Conservation (phyloP, 2,888 invertebrate genomes). For the Adelphocoris suturalis region DNA sequence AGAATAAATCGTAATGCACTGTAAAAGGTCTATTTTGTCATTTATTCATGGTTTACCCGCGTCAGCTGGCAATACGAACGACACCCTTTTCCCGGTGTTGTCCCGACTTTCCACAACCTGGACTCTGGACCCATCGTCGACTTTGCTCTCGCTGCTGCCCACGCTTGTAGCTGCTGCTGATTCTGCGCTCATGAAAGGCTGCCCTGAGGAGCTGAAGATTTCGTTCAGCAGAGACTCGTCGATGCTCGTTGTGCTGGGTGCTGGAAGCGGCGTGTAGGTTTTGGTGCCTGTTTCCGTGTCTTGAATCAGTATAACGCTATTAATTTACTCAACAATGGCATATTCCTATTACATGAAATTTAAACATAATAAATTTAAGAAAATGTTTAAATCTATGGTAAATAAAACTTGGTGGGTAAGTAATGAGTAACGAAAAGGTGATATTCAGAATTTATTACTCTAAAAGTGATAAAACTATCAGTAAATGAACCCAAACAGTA, state of each 20-base stretch:
- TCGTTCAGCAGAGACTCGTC: not conserved
- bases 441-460: too few species aligned
- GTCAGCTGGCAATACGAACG: not conserved
- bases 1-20: not conserved
- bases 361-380: too few species aligned
- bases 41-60: conserved; percentile 13
- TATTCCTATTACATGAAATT: too few species aligned
- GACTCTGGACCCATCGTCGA: not conserved
- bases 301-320: not conserved
- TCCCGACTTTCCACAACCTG: not conserved
- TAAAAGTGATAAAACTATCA: too few species aligned
- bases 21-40: not conserved
- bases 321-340: too few species aligned
- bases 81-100: not conserved
- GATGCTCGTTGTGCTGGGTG: not conserved
- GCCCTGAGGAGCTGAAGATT: not conserved
- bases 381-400: too few species aligned
- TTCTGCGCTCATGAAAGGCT: not conserved
- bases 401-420: too few species aligned
- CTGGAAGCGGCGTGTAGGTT: not conserved
- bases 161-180: not conserved
- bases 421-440: too few species aligned
- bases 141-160: conserved; percentile 36
- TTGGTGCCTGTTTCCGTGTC: conserved; percentile 11
- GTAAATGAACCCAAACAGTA: too few species aligned